Base-by-base conservation (phyloP, 92 coral and sea anemone genomes). In the Umimayanthus kanabou region DNA sequence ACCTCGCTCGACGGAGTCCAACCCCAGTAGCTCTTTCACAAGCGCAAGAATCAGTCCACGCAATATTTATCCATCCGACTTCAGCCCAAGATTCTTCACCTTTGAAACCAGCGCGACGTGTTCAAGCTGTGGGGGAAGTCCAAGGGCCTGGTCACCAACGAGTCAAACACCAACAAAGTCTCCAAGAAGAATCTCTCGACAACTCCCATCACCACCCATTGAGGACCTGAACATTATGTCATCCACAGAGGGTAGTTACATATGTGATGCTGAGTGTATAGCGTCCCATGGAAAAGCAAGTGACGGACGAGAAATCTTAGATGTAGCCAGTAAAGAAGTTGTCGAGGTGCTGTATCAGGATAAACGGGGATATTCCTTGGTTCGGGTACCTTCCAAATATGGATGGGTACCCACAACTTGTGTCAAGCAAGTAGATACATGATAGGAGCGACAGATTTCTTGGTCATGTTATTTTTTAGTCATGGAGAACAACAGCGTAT, bases 381-480 rank as follows among this genome's bases (percentile, higher is more conserved):
- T 83, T 2, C 87, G 87, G 10, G 77, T 83, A 15, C 87, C 87
- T 26, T 83, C 87, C 77, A 83, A 69, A 20, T 83, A 83, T 83
- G 87, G 87, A 5, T 83, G 87, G 87, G 78, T 83, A 4, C 87
- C 87, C 25, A 70, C 87, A 72, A 70, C 78, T 43, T 83, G 87
- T 40, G 29, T 83, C 30, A 83, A 6, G 78, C 61, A 76, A 83
- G 5, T 45, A 40, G 67, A 69, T 33, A 67, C 78, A 0, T 25
- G 22, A 61, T 25, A 61, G 69, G 26, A 61, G 25, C 69, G 26
- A 61, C 2, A 14, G 58, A 53, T 14, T 53, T 53, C 3, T 53
- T 53, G 58, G 18, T 13, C 16, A 9, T 50, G 57, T 50, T 50
- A 9, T 50, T 50, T 10, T 50, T 50, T 13, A 50, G 15, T 9